Evolutionary conservation across 1,140 invertebrate genomes (phyloP).

Genomic region (Papilio polyxenes): DNA sequence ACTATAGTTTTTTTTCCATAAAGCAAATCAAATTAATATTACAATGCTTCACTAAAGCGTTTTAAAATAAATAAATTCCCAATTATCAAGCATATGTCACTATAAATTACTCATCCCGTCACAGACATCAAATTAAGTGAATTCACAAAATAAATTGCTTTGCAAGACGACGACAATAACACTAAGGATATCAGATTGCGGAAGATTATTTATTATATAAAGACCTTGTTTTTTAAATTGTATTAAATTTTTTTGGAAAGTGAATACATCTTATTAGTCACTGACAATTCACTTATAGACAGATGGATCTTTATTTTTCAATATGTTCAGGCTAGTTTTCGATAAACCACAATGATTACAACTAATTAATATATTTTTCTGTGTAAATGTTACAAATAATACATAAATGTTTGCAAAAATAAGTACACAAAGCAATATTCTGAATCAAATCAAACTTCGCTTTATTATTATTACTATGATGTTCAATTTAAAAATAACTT

Average conservation of each 20-base stretch:
- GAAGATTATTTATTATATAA: slow-evolving; percentile 4
- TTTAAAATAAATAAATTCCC: neutral
- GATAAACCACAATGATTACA: too few species aligned
- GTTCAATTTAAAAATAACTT: too few species aligned
- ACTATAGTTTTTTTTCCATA: too few species aligned
- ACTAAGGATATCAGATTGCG: slow-evolving; percentile 6
- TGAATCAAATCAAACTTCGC: too few species aligned
- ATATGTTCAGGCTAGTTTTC: neutral
- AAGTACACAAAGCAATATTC: too few species aligned
- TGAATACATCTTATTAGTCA: neutral
- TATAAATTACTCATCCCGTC: slow-evolving; percentile 43
- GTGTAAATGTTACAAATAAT: too few species aligned
- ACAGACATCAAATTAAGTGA: slow-evolving; percentile 43
- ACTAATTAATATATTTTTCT: too few species aligned
- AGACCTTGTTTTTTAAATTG: neutral
- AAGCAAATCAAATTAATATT: neutral
- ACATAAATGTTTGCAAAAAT: too few species aligned
- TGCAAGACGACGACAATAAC: slow-evolving; percentile 6
- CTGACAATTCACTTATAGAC: neutral
- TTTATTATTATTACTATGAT: too few species aligned
- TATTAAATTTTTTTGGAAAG: neutral
- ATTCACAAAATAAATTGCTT: slow-evolving; percentile 46
- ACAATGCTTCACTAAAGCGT: neutral
- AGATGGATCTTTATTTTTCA: neutral
- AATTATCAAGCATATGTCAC: slow-evolving; percentile 32